phyloP scores from a whole-genome alignment of 2,797 vertebrate genomes.

The Tenualosa ilisha region DNA sequence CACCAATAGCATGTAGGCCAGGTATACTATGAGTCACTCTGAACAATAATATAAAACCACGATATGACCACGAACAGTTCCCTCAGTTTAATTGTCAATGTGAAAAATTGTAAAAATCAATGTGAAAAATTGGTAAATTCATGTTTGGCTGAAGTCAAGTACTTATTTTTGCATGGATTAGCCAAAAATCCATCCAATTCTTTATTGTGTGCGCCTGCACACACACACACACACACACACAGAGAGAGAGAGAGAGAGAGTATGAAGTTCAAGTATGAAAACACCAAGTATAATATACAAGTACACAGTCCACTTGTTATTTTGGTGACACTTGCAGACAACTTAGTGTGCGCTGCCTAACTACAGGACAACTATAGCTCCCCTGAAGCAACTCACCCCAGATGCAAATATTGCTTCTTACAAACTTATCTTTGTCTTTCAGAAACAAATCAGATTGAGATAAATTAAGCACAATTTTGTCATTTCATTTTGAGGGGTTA shows the following conservation, averaged over 20 bases:
- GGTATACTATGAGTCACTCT: background rate
- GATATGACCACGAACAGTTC: background rate
- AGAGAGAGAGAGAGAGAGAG: conserved; percentile 12
- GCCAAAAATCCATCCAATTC: background rate
- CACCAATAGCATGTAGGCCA: background rate
- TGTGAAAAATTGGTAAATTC: background rate
- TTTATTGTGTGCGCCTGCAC: background rate
- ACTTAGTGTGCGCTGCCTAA: too few relatives aligned
- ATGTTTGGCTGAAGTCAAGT: background rate
- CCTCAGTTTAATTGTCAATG: background rate
- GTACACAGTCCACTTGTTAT: too few relatives aligned
- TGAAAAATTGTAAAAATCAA: too few relatives aligned
- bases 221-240: conserved; percentile 2
- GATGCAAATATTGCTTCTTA: too few relatives aligned
- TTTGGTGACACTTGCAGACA: too few relatives aligned
- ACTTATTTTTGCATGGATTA: background rate
- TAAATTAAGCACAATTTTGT: too few relatives aligned
- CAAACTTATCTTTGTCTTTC: too few relatives aligned
- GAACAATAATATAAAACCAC: background rate
- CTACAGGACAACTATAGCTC: too few relatives aligned
- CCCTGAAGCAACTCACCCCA: too few relatives aligned
- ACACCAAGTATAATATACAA: background rate
- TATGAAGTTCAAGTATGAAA: background rate
- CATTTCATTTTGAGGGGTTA: too few relatives aligned
- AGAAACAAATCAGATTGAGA: too few relatives aligned